Conservation (phyloP, 64 coral and sea anemone species). For the Orbicella faveolata region DNA sequence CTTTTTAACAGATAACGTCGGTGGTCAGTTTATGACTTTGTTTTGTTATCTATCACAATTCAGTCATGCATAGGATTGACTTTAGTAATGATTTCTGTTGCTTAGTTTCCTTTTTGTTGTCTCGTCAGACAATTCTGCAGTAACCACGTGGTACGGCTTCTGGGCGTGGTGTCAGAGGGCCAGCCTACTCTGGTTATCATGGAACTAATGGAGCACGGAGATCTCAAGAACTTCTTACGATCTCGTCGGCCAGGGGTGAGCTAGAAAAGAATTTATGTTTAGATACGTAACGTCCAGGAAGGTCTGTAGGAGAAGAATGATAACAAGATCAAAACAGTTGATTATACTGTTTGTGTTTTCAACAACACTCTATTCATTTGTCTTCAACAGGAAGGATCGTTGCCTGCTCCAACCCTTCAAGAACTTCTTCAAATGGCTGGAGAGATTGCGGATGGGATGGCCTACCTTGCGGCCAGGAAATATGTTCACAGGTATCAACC, state of each 20-base stretch:
- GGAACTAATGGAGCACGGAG: slow-evolving; percentile 96
- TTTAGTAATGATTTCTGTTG: neutral
- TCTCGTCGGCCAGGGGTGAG: slow-evolving; percentile 91
- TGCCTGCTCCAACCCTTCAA: slow-evolving; percentile 80
- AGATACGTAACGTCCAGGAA: too few species aligned
- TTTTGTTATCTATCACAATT: neutral
- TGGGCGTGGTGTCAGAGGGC: slow-evolving; percentile 96
- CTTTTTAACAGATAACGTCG: too few species aligned
- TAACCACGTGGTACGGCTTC: slow-evolving; percentile 89
- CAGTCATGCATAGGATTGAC: neutral
- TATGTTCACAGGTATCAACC: slow-evolving; percentile 91
- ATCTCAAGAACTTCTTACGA: slow-evolving; percentile 92
- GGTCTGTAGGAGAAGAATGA: too few species aligned
- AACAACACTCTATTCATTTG: neutral
- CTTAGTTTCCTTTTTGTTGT: neutral
- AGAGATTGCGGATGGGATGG: slow-evolving; percentile 98
- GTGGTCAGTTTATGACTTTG: too few species aligned
- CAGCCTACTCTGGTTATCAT: slow-evolving; percentile 95
- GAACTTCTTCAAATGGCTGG: slow-evolving; percentile 93
- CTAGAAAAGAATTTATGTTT: too few species aligned
- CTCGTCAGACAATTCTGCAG: slow-evolving; percentile 79
- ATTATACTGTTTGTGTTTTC: neutral
- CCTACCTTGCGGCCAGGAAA: slow-evolving; percentile 88
- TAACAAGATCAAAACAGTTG: too few species aligned
- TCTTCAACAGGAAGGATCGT: slow-evolving; percentile 61